Base-by-base conservation (phyloP, 2,888 invertebrate genomes). In the Stomorhina lunata region DNA sequence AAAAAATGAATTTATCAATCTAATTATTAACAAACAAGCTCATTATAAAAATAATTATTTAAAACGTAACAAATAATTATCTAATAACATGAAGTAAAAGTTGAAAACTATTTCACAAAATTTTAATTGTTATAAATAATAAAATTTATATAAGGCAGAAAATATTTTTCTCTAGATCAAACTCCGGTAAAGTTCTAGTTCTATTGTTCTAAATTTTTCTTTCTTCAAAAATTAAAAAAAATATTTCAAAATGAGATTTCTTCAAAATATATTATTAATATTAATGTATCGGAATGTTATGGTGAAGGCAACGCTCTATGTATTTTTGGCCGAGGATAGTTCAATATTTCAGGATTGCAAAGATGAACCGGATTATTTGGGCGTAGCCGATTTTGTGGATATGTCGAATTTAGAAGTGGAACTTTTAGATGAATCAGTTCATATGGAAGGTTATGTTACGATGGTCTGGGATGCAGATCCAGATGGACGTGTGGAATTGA, bases 401-500 rank as follows among this genome's bases (percentile, higher is more conserved):
- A 27, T 78, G 25, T 69, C 81, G 6, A 25, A 78, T 57, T 48
- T 78, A 17, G 32, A 50, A 12, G 27, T 78, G 32, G 81, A 81
- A 40, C 4, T 81, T 48, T 10, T 61, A 7, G 81, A 81, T 37
- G 81, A 81, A 1, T 32, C 9, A 5, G 81, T 61, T 17, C 66
- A 63, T 50, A 7, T 78, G 9, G 77, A 81, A 5, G 81, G 81
- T 20, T 37, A 7, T 0, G 2, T 66, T 10, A 68, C 66, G 3
- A 48, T 81, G 15, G 2, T 69, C 0, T 81, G 78, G 77, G 63
- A 81, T 55, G 68, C 66, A 1, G 68, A 69, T 20, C 73, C 81
- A 1, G 7, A 68, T 10, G 73, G 73, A 68, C 81, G 81, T 9
- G n/a, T 81, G 1, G 73, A 81, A 55, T 25, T 81, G 9, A 25